Base-by-base conservation (phyloP, 2,888 invertebrate species). In the Galerucella nymphaeae region DNA sequence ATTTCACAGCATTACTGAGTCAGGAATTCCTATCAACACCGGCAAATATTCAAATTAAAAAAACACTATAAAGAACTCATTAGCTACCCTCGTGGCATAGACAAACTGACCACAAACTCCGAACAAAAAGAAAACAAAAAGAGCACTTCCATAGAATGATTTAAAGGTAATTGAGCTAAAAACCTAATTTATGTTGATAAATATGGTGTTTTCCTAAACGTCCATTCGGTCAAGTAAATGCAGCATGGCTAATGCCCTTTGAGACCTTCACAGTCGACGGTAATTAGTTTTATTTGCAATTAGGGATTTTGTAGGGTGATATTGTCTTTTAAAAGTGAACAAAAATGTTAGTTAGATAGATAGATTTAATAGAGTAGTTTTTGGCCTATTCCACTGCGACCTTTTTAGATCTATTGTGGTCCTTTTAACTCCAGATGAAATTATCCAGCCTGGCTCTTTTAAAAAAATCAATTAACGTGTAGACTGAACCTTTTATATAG, bases 121-220 rank as follows among this genome's bases (percentile, higher is more conserved):
- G n/a, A 18, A 50, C 63, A 45, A 64, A 70, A 63, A 63, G 57
- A n/a, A 41, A 11, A 38, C 63, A 57, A n/a, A 14, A 48, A 55
- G 62, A 55, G 45, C 55, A 57, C 55, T n/a, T 20, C 55, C 38
- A 20, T 41, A 70, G 53, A 70, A 63, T 70, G 70, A 70, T 64
- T 70, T 70, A 57, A 63, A 63, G 41, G 67, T 67, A 71, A 71
- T 71, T 71, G 63, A 63, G 63, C 72, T 61, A 65, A 67, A 72
- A 64, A 72, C 64, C 67, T 64, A 72, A 65, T 72, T 69, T 61
- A 55, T 66, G 42, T 66, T 69, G 72, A 73, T 73, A 73, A 73
- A 73, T 65, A 66, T 62, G 42, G 30, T 23, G 59, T 72, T 70
- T 70, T 62, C 69, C 69, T 38, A 66, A 73, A 68, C 57, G 70